phyloP scores from a whole-genome alignment of 2,888 invertebrate genomes.

The Asteroscopus sphinx region DNA sequence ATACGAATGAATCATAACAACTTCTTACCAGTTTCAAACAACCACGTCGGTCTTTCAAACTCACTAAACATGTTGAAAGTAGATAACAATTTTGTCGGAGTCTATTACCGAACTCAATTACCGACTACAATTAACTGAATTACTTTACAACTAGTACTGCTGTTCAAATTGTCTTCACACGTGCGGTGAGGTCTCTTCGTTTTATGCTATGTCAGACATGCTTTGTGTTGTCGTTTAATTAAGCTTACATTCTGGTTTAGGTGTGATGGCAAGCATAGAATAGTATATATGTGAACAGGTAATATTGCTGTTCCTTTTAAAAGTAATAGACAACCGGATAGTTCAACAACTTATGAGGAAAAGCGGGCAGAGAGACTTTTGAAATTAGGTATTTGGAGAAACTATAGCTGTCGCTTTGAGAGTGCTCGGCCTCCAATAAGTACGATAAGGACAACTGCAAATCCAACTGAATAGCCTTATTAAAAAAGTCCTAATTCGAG shows the following conservation, averaged over 20 bases:
- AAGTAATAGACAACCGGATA: too few species aligned
- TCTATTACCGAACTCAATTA: slow-evolving; percentile 37
- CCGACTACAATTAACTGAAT: slow-evolving; percentile 32
- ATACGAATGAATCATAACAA: too few species aligned
- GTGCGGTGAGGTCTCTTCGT: not conserved
- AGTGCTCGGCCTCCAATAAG: too few species aligned
- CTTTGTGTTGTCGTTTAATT: slow-evolving; percentile 24
- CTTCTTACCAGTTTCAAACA: slow-evolving; percentile 7
- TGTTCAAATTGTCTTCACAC: slow-evolving; percentile 13
- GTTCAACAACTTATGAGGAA: too few species aligned
- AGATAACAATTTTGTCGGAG: slow-evolving; percentile 22
- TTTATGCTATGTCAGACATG: slow-evolving; percentile 13
- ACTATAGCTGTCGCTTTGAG: too few species aligned
- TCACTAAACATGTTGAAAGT: slow-evolving; percentile 14
- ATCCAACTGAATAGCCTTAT: too few species aligned
- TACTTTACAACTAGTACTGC: slow-evolving; percentile 37
- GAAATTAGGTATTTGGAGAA: too few species aligned
- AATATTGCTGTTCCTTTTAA: too few species aligned
- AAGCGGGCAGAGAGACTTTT: too few species aligned
- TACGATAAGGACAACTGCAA: too few species aligned
- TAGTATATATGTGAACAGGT: too few species aligned
- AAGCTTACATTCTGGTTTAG: slow-evolving; percentile 5
- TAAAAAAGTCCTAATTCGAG: too few species aligned
- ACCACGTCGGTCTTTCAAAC: not conserved
- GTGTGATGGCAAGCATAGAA: not conserved